These are phyloP conservation scores for Philereme vetulata DNA, from an alignment of 2,888 invertebrate species.

Conservation along the genomic window DNA sequence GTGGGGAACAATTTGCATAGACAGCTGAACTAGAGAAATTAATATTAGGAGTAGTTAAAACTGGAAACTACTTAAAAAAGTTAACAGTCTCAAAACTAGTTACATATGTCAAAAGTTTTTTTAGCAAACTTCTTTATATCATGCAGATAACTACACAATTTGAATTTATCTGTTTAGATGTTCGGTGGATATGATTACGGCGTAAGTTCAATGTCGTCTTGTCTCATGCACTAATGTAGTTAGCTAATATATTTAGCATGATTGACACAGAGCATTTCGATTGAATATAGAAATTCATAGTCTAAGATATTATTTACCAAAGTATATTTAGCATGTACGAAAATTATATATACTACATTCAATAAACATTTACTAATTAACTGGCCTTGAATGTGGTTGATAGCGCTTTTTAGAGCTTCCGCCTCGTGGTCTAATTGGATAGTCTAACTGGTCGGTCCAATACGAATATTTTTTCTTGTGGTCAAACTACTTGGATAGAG, in stretches of 20 bases:
- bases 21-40: no score
- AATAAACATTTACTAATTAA: not conserved
- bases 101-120: no score
- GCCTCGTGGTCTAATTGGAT: no score
- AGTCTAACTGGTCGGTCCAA: no score
- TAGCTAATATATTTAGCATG: constrained; percentile 39
- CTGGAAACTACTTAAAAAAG: no score
- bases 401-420: constrained; percentile 2
- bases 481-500: no score
- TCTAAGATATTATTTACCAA: constrained; percentile 9
- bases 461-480: no score
- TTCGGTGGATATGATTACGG: constrained; percentile 83
- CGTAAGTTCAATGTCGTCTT: constrained; percentile 72
- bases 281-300: constrained; percentile 20
- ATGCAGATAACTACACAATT: constrained; percentile 41
- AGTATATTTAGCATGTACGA: constrained; percentile 18
- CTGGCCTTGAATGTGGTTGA: constrained; percentile 1
- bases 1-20: no score
- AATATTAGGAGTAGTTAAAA: no score
- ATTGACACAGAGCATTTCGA: constrained; percentile 17
- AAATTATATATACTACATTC: not conserved
- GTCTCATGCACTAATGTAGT: constrained; percentile 41
- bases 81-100: no score
- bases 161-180: constrained; percentile 76
- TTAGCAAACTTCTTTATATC: no score